Evolutionary conservation across 1,140 invertebrate genomes (phyloP), one percentile per base, ranked within the genome.

Genomic region (Geopemphigus sp.): DNA sequence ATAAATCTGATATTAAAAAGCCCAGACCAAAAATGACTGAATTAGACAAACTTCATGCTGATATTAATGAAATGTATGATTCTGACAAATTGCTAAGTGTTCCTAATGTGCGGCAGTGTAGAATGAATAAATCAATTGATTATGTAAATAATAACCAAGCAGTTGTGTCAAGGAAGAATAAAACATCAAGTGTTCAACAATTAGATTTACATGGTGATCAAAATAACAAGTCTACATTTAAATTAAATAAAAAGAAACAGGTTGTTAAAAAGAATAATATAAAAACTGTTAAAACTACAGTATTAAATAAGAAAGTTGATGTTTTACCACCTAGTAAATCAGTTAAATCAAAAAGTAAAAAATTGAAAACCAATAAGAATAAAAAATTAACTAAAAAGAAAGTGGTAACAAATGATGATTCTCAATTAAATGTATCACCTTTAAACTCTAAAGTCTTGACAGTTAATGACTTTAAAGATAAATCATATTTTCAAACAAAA

Each of bases 21-120:
- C 22, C 54, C 17, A 76, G 24, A 50, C 22, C 24, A 53, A 72
- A 72, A 72, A 68, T 50, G 22, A 47, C 73, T 15, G 74, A 78
- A 45, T 63, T 78, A 50, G 74, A 78, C 12, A 78, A 78, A 78
- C 74, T 78, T 29, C 74, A 78, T 63, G 74, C 74, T 32, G 29
- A 78, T 50, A 78, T 63, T 29, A 78, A 15, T 47, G 74, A 78
- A 61, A 78, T 74, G 72, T 74, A 12, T 74, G 72, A 63, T 19
- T 32, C 32, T 63, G 4, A 47, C 5, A 56, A 57, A 29, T 15
- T 78, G 1, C 26, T 78, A 47, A 78, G 47, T 50, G n/a, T 47
- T 59, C 5, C 74, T 29, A 78, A 50, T 50, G 26, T 61, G 26
- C 19, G 74, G 10, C 74, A 78, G 10, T 78, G 74, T 47, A 59